phyloP scores from a whole-genome alignment of 2,113 vertebrate species.

The Rhea americana region DNA sequence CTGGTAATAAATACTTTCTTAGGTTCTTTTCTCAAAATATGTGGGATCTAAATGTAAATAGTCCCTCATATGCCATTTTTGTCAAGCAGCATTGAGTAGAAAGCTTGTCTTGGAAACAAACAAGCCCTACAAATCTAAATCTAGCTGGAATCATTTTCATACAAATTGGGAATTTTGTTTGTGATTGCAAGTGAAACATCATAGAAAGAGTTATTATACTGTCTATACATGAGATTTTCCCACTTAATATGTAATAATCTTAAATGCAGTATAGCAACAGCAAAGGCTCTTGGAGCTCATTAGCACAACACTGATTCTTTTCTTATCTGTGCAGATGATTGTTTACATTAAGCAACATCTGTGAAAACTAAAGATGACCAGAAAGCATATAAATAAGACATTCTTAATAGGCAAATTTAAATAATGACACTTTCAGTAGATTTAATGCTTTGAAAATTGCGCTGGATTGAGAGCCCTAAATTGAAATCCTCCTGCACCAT shows the following conservation, averaged over 20 bases:
- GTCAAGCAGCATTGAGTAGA: not conserved
- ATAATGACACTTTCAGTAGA: not conserved
- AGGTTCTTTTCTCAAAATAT: not conserved
- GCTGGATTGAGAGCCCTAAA: not conserved
- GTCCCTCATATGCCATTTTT: not conserved
- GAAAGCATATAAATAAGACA: not conserved
- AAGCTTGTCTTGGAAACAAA: not conserved
- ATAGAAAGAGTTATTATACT: not conserved
- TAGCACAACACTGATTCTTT: not conserved
- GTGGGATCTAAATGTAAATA: not conserved
- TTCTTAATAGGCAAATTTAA: not conserved
- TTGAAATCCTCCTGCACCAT: not conserved
- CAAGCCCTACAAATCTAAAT: not conserved
- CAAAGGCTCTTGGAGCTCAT: not conserved
- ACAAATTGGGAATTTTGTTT: not conserved
- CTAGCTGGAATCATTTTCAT: not conserved
- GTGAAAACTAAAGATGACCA: not conserved
- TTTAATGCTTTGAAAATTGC: not conserved
- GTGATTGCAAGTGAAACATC: not conserved
- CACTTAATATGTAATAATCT: not conserved
- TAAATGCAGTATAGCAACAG: not conserved
- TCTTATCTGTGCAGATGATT: not conserved
- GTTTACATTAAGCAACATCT: not conserved
- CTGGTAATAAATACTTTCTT: not conserved
- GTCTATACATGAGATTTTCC: not conserved